Percentiles rank a stretch among this genome's conserved stretches.
Evolutionary conservation across 2,797 vertebrate genomes (phyloP).

Genomic region (Propithecus perrieri): DNA sequence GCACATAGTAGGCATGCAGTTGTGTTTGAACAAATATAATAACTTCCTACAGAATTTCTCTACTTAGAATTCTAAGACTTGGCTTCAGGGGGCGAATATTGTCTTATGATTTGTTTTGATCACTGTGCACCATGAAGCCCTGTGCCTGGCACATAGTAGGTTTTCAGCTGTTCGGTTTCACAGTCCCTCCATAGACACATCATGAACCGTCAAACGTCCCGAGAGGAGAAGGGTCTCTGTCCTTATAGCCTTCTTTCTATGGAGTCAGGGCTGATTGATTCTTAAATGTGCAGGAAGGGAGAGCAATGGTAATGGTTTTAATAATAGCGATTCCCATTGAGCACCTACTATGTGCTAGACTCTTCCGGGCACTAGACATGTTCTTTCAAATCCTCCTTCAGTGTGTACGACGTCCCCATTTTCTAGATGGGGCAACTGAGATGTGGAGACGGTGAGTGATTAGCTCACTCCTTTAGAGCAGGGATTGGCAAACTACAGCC

Average conservation of each 20-base stretch:
- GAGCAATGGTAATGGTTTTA: rapidly evolving
- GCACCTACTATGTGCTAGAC: neutral
- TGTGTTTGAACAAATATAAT: neutral
- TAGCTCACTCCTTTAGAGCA: neutral
- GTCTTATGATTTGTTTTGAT: neutral
- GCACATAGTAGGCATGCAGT: neutral
- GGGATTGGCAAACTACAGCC: neutral
- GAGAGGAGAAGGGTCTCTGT: neutral
- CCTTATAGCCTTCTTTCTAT: neutral
- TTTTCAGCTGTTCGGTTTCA: neutral
- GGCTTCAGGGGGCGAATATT: neutral
- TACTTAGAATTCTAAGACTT: neutral
- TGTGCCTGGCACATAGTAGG: neutral
- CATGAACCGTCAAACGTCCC: neutral
- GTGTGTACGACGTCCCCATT: rapidly evolving
- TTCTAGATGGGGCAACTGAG: neutral
- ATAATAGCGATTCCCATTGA: rapidly evolving
- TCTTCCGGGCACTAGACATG: neutral
- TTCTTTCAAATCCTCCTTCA: neutral
- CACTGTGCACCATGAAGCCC: neutral
- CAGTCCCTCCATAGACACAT: neutral
- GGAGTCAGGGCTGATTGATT: neutral
- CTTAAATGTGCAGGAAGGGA: neutral
- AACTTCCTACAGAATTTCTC: neutral
- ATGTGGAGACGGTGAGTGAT: neutral